phyloP scores from a whole-genome alignment of 2,113 vertebrate genomes.

The Melozone crissalis region DNA sequence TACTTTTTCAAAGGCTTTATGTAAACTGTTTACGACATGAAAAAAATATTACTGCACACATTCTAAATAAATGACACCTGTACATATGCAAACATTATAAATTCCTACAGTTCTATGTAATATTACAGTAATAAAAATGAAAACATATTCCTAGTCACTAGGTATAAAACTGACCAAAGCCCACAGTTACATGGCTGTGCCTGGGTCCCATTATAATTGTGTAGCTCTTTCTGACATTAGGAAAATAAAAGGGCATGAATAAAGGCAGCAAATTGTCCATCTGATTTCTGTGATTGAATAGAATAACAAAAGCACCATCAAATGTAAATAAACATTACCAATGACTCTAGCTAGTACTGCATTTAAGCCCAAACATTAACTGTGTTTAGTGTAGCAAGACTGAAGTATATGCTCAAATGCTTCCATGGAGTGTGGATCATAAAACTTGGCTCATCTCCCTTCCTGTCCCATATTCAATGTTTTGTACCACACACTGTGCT shows the following conservation, averaged over 20 bases:
- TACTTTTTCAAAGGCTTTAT: constrained; percentile 13
- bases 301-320: not conserved
- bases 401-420: not conserved
- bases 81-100: not conserved
- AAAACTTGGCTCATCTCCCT: not conserved
- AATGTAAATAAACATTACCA: not conserved
- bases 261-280: not conserved
- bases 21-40: not conserved
- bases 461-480: not conserved
- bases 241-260: not conserved
- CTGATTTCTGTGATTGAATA: not conserved
- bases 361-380: not conserved
- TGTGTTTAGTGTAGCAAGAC: not conserved
- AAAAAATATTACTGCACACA: not conserved
- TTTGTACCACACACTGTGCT: not conserved
- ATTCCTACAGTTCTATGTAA: not conserved
- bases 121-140: not conserved
- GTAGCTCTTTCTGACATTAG: not conserved
- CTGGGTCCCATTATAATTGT: not conserved
- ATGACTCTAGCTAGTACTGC: not conserved
- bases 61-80: not conserved
- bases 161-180: not conserved
- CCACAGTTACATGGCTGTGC: not conserved
- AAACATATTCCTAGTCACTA: not conserved
- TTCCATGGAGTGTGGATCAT: not conserved